phyloP scores from a whole-genome alignment of 1,140 invertebrate genomes.

The Leptinotarsa undecemlineata region DNA sequence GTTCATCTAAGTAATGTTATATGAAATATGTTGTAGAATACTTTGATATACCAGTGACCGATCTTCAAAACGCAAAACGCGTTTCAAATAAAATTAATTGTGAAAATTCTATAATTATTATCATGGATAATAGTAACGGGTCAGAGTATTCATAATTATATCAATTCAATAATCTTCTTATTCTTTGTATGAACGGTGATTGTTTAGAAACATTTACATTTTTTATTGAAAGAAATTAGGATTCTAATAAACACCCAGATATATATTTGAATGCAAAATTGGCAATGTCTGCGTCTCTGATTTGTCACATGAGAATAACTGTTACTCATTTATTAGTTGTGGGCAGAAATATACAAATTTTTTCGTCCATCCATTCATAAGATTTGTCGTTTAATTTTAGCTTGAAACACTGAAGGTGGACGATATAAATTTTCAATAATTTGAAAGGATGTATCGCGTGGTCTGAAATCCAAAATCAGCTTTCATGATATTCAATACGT shows the following conservation, averaged over 20 bases:
- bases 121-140: too few relatives aligned
- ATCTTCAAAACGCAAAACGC: too few relatives aligned
- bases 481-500: too few relatives aligned
- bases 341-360: neutral
- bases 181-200: neutral
- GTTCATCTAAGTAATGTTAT: too few relatives aligned
- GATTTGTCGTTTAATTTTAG: neutral
- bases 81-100: neutral
- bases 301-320: neutral
- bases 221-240: too few relatives aligned
- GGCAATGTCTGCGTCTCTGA: neutral
- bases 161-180: neutral
- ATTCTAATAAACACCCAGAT: neutral
- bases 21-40: too few relatives aligned
- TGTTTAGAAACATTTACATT: neutral
- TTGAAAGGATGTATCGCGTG: neutral
- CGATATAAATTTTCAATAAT: slow-evolving; percentile 1
- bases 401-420: neutral
- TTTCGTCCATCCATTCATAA: neutral
- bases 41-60: too few relatives aligned
- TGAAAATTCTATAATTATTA: neutral
- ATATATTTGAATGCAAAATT: neutral
- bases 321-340: neutral
- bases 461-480: neutral
- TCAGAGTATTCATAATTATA: neutral